phyloP scores from a whole-genome alignment of 2,888 invertebrate genomes.

The Silvanus unidentatus region DNA sequence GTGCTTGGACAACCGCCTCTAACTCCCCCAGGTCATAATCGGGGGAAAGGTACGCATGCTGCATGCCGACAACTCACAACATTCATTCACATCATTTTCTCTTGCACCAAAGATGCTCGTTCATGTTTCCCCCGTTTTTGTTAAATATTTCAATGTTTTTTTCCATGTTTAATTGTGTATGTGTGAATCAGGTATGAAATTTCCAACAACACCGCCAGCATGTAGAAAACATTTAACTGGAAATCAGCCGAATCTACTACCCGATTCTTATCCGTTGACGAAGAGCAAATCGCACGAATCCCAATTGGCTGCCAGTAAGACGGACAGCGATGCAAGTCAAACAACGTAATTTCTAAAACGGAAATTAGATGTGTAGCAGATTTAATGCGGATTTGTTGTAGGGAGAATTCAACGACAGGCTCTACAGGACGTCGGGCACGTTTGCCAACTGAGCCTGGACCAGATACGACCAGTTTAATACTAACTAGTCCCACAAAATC shows the following conservation, averaged over 20 bases:
- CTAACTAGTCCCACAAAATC: constrained; percentile 56
- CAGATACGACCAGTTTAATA: constrained; percentile 48
- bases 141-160: neutral
- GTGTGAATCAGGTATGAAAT: constrained; percentile 55
- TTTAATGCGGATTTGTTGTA: constrained; percentile 21
- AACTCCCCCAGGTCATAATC: constrained; percentile 34
- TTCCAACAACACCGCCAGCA: constrained; percentile 77
- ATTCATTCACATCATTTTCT: constrained; percentile 11
- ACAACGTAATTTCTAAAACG: constrained; percentile 24
- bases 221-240: constrained; percentile 61
- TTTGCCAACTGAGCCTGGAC: constrained; percentile 57
- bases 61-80: neutral
- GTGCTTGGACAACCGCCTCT: constrained; percentile 33
- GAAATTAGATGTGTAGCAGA: constrained; percentile 2
- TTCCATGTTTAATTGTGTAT: neutral
- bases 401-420: constrained; percentile 32
- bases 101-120: neutral
- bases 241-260: constrained; percentile 42
- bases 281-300: constrained; percentile 92
- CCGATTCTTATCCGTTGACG: constrained; percentile 62
- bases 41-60: constrained; percentile 43
- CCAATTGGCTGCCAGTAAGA: constrained; percentile 66
- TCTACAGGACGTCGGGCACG: constrained; percentile 44
- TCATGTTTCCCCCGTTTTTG: neutral
- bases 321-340: constrained; percentile 43